Base-by-base conservation (phyloP, 2,113 vertebrate species). In the Psittacus erithacus region DNA sequence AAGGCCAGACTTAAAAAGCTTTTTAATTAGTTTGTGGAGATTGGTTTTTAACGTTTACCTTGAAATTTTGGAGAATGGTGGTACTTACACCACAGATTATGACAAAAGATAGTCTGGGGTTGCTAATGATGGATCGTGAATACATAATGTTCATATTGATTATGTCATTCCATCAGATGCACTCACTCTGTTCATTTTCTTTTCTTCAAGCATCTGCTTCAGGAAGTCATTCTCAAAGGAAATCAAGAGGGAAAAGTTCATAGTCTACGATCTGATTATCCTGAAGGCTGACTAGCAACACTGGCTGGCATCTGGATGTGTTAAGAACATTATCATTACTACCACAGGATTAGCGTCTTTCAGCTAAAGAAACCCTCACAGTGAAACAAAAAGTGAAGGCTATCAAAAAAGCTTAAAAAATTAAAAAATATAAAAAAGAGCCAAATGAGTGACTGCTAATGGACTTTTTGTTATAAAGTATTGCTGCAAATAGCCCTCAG, bases 401-500 rank as follows among this genome's bases (percentile, higher is more conserved):
- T 59, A 77, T 78, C 59, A 77, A 64, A 57, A 50, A 93, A 39
- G 70, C 76, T 74, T 70, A 53, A 47, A 79, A 89, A 65, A 4
- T 9, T 46, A 20, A 47, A 50, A 50, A 24, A 35, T 25, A 93
- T 29, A 80, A 92, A 91, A 69, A 9, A n/a, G 46, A 88, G 59
- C 47, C 74, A 33, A 74, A 46, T 75, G 70, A 88, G 38, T 86
- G 95, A 86, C 92, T 95, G 81, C 24, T 74, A 91, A 93, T 78
- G 86, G 76, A 69, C 55, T 84, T 96, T 43, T 78, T 78, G 24
- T 59, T 86, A 39, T 63, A 62, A 91, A 88, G 47, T 49, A 33
- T 79, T 78, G 20, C 62, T 93, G 79, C 74, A 89, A 96, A 95
- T 70, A 92, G 81, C n/a, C 68, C 69, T 73, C 33, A 95, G 73